Evolutionary conservation across 2,888 invertebrate genomes (phyloP), one percentile per base, ranked within the genome.

Genomic region (Phragmatobia fuliginosa): DNA sequence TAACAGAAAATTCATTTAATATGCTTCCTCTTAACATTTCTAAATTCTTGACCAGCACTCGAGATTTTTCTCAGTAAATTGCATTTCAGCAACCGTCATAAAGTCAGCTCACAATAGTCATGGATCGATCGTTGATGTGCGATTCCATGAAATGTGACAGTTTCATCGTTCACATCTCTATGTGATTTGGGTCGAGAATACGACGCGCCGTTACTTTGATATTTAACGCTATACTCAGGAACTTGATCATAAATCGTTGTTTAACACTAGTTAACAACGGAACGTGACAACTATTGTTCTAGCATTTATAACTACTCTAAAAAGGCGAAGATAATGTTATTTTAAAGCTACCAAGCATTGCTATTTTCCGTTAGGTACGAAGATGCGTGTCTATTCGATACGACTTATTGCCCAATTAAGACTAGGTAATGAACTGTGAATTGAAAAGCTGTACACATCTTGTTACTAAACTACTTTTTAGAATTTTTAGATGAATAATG

Each of bases 121-220:
- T 11, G 31, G 60, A 60, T 60, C 32, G 38, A 59, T 32, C 41
- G 45, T 45, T 33, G 25, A 58, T 58, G 28, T 11, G 52, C 25
- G 36, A 66, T 66, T 66, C n/a, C 38, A 38, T 58, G 65, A 38
- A 58, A 65, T 72, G 60, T 59, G 45, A 31, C 65, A 38, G 32
- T 62, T 33, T 52, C 32, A 61, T 18, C 59, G 25, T 41, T 31
- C 36, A 62, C 41, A 41, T 62, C 38, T 38, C 16, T 21, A 62
- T 38, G 38, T 38, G 28, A 62, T 62, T 62, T 41, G 28, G 10
- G 28, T 14, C 32, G 31, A 45, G 31, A 41, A 45, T 41, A 49
- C 32, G 31, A 32, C n/a, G 32, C 4, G 49, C 32, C 32, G 45
- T 18, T 21, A 21, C 41, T 63, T 63, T 63, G 38, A 38, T 41